phyloP scores from a whole-genome alignment of 2,113 vertebrate genomes.

The Podarcis cretensis region DNA sequence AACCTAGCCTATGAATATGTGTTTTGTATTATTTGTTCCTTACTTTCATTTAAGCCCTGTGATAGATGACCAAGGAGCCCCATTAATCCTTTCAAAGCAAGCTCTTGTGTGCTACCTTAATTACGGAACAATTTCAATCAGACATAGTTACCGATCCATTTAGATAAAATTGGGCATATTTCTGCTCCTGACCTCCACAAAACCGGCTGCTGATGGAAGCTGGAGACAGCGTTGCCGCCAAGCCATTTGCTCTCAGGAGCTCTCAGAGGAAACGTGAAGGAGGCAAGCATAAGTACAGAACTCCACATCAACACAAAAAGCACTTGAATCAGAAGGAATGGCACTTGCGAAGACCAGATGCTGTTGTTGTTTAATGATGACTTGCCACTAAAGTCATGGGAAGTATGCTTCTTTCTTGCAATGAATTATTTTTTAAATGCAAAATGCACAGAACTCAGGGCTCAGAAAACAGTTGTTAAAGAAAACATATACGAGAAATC shows the following conservation, averaged over 20 bases:
- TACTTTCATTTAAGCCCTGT: background rate
- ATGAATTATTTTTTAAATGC: conserved; percentile 12
- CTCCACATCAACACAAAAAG: conserved; percentile 8
- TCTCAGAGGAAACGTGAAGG: conserved; percentile 12
- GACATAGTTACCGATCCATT: conserved; percentile 11
- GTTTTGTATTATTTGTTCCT: conserved; percentile 4
- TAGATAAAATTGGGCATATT: conserved; percentile 17
- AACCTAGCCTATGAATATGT: background rate
- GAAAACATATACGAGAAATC: background rate
- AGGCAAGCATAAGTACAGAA: conserved; percentile 18
- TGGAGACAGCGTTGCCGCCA: background rate
- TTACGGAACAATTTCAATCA: conserved; percentile 27
- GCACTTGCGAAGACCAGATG: background rate
- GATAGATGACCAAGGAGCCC: background rate
- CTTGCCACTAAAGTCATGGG: accelerated
- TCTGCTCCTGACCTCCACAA: conserved; percentile 1
- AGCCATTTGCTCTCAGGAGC: background rate
- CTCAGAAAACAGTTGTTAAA: background rate
- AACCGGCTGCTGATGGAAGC: conserved; percentile 1
- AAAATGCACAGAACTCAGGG: background rate
- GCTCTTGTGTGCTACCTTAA: conserved; percentile 6
- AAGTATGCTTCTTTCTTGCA: conserved; percentile 1
- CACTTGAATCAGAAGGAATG: accelerated
- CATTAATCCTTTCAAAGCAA: background rate
- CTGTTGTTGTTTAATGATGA: conserved; percentile 10